phyloP scores from a whole-genome alignment of 92 coral and sea anemone species.

The Scolanthus callimorphus region DNA sequence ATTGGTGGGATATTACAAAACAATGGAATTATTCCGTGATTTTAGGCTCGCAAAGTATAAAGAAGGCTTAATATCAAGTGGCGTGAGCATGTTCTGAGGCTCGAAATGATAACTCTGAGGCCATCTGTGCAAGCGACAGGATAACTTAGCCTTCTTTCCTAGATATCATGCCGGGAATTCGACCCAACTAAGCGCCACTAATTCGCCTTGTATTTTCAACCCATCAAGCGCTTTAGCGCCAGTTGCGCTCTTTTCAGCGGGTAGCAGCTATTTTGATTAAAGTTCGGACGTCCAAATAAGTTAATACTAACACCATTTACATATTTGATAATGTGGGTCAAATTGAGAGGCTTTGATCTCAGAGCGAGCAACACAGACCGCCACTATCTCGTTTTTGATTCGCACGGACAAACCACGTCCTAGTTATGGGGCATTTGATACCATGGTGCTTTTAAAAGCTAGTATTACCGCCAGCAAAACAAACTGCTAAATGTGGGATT shows the following conservation, averaged over 20 bases:
- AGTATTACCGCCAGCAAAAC: constrained; percentile 3
- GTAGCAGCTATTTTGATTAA: not conserved
- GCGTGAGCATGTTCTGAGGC: not conserved
- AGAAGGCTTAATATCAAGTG: not conserved
- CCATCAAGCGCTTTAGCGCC: no score
- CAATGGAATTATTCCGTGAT: no score
- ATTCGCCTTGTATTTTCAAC: no score
- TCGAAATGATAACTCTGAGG: not conserved
- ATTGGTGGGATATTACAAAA: no score
- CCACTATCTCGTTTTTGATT: no score
- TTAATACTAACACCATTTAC: no score
- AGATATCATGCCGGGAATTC: not conserved
- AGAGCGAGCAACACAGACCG: not conserved
- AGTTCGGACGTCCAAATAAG: constrained; percentile 4
- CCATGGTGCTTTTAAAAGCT: not conserved
- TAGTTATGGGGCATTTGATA: constrained; percentile 1
- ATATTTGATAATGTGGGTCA: not conserved
- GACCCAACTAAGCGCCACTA: not conserved
- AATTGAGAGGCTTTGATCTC: not conserved
- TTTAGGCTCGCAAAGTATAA: no score
- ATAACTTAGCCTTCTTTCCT: not conserved
- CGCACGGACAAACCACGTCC: no score
- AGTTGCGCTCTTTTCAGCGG: no score
- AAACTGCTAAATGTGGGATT: constrained; percentile 29
- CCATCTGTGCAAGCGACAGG: not conserved